Evolutionary conservation across 2,888 invertebrate species (phyloP).

Genomic region (Cremastinae sp.): DNA sequence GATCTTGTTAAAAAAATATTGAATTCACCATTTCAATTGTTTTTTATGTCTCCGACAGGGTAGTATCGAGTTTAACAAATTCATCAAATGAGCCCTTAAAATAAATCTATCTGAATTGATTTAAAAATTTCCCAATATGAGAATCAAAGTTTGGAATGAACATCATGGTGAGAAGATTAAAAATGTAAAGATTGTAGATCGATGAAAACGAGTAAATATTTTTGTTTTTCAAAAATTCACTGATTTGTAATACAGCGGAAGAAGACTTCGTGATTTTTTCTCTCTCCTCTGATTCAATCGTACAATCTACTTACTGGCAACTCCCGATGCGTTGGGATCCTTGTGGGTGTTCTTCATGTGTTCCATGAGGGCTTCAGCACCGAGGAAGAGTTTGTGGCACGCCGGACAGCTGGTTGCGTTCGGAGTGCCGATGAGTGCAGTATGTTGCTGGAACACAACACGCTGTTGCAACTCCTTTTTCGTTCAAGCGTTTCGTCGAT

Average conservation of each 20-base stretch:
- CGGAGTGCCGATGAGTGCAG: slow-evolving; percentile 94
- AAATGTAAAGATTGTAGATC: too few relatives aligned
- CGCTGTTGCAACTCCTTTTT: slow-evolving; percentile 92
- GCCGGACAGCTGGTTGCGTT: slow-evolving; percentile 95
- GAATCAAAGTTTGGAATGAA: too few relatives aligned
- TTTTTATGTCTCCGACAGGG: neutral
- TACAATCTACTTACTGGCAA: slow-evolving; percentile 88
- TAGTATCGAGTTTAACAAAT: too few relatives aligned
- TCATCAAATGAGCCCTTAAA: too few relatives aligned
- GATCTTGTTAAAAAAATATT: slow-evolving; percentile 25
- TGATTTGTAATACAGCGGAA: too few relatives aligned
- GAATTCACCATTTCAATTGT: neutral
- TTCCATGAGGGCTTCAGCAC: slow-evolving; percentile 95
- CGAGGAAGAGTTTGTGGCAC: slow-evolving; percentile 96
- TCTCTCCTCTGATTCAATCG: slow-evolving; percentile 36
- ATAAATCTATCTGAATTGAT: too few relatives aligned
- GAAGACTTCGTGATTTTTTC: neutral
- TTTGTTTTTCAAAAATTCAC: neutral
- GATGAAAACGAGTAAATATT: too few relatives aligned
- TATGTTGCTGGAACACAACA: slow-evolving; percentile 98
- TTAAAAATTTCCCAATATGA: too few relatives aligned
- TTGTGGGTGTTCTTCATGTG: slow-evolving; percentile 98
- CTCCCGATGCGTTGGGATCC: slow-evolving; percentile 93
- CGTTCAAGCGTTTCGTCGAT: slow-evolving; percentile 39
- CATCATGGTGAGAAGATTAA: too few relatives aligned